These are phyloP conservation scores for Zosterops pallidus DNA, from an alignment of 2,113 vertebrate species.

Conservation along the genomic window DNA sequence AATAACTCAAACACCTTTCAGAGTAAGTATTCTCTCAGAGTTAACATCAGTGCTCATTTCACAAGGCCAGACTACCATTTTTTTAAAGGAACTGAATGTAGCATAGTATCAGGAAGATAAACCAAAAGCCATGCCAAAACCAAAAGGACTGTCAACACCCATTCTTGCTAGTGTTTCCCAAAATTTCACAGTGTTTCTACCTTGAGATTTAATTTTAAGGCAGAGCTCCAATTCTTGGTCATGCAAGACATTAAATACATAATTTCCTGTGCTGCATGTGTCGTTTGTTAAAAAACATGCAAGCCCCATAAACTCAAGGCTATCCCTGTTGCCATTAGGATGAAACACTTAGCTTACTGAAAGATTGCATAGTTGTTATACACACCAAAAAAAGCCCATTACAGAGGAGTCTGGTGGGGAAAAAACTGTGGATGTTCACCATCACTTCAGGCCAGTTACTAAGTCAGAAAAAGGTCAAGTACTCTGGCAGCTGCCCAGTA, in stretches of 20 bases:
- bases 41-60: not conserved
- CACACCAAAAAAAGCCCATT: not conserved
- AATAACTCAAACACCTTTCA: not conserved
- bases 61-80: not conserved
- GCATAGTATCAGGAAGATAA: not conserved
- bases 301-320: not conserved
- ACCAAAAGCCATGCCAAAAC: not conserved
- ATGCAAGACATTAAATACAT: not conserved
- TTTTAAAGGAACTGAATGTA: not conserved
- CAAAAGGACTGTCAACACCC: not conserved
- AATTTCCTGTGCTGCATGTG: not conserved
- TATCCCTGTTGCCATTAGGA: not conserved
- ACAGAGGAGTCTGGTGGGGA: not conserved
- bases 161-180: not conserved
- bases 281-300: not conserved
- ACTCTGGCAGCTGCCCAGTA: not conserved
- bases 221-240: not conserved
- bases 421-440: not conserved
- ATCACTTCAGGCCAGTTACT: not conserved
- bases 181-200: not conserved
- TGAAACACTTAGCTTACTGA: not conserved
- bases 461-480: not conserved
- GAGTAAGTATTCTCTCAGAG: not conserved
- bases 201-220: not conserved
- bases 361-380: not conserved